Evolutionary conservation across 2,888 invertebrate species (phyloP).

Genomic region (Philhelius pedissequus): DNA sequence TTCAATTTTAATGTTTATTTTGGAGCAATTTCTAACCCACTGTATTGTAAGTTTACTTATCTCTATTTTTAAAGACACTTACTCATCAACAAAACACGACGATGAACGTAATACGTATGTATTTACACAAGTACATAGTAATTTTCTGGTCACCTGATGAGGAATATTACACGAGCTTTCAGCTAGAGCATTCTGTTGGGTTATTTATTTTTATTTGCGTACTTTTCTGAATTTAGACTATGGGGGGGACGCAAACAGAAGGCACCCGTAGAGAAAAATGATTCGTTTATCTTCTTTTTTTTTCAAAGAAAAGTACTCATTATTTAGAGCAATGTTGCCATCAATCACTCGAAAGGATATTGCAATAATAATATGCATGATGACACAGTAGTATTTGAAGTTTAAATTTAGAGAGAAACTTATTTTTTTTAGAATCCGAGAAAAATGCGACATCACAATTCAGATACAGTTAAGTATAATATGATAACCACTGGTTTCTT

Average conservation of each 20-base stretch:
- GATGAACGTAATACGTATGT: constrained; percentile 5
- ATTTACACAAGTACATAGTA: constrained; percentile 8
- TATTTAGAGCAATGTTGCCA: constrained; percentile 12
- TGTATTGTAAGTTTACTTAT: constrained; percentile 5
- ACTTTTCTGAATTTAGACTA: background rate
- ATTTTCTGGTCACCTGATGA: constrained; percentile 56
- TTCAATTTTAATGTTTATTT: no score
- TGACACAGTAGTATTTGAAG: constrained; percentile 31
- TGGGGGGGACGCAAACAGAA: background rate
- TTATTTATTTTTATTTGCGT: constrained; percentile 4
- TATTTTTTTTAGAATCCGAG: background rate
- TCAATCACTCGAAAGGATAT: constrained; percentile 54
- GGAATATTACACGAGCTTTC: constrained; percentile 37
- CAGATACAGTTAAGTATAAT: no score
- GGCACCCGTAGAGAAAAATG: background rate
- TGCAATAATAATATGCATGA: constrained; percentile 27
- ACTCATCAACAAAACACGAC: constrained; percentile 45
- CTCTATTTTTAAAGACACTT: constrained; percentile 57
- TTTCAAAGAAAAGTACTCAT: background rate
- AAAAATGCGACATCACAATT: background rate
- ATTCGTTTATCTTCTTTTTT: background rate
- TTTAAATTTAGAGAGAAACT: constrained; percentile 19
- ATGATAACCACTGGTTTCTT: no score
- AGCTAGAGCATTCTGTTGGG: background rate
- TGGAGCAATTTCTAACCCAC: background rate